Evolutionary conservation across 2,113 vertebrate genomes (phyloP), one percentile per base, ranked within the genome.

Genomic region (Ia io): DNA sequence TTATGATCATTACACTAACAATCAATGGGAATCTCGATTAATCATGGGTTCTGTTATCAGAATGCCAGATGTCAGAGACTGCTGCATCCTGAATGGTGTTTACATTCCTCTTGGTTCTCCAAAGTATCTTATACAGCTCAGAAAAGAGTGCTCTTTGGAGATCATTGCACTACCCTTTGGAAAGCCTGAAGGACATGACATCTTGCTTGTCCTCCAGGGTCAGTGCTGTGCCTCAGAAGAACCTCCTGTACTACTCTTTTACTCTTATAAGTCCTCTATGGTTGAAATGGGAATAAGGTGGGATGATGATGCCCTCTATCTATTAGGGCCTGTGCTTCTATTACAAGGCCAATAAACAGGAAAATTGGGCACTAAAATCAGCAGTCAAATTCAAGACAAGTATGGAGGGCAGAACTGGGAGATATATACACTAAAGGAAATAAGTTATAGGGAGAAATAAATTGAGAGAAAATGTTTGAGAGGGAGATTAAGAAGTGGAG

Each of bases 21-120:
- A 65, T 91, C 12, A 71, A 47, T 88, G 49, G 44, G 53, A 59
- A 1, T 89, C 3, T 74, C 37, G 79, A 44, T 82, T 87, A 90
- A 88, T 35, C 73, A 49, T 87, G 40, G 23, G n/a, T 91, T 82
- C 14, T 78, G 9, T 85, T 93, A 67, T 83, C 63, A 96, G 65
- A 95, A 93, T 88, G 42, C 37, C 69, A 91, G 47, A 44, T 80
- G 25, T 91, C 70, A 95, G 84, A 94, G 70, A 88, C 30, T 40
- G 17, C 56, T 91, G 18, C 30, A 84, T 82, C 12, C 59, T 85
- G 44, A 91, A 73, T 88, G 47, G 40, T 88, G 59, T 74, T 91
- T 92, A 37, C 23, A 53, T 95, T 84, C 61, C 32, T 85, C 28
- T 95, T 67, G 70, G 14, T 79, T 90, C 59, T 92, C 51, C 84